Conservation (phyloP, 1,140 invertebrate genomes). For the Drosophila parvula region DNA sequence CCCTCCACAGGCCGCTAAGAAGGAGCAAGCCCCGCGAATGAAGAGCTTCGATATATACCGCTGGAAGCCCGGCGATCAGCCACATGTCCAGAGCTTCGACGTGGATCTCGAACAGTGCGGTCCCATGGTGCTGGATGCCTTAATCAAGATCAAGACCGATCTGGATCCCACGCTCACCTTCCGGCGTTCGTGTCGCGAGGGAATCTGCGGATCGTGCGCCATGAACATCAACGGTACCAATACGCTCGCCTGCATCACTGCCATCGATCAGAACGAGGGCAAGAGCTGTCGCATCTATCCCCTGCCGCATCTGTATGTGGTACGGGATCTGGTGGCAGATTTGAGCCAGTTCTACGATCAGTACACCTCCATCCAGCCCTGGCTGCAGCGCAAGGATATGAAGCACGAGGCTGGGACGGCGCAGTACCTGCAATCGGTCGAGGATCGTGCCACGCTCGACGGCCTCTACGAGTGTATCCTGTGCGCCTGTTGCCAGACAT, state of each 20-base stretch:
- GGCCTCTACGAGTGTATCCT: constrained; percentile 98
- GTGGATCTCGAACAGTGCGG: constrained; percentile 97
- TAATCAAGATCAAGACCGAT: constrained; percentile 99
- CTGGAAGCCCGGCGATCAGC: constrained; percentile 95
- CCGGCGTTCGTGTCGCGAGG: constrained; percentile 96
- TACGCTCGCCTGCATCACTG: constrained; percentile 91
- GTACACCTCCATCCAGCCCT: constrained; percentile 96
- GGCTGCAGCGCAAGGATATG: constrained; percentile 91
- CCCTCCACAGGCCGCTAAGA: background rate
- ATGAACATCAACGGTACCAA: constrained; percentile 99
- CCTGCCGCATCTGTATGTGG: constrained; percentile 98
- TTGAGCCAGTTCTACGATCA: constrained; percentile 97
- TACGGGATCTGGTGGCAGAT: constrained; percentile 98
- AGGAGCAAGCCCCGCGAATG: constrained; percentile 65
- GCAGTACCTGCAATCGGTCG: constrained; percentile 93
- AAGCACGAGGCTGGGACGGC: constrained; percentile 87
- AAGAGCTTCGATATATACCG: constrained; percentile 95
- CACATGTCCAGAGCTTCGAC: constrained; percentile 93
- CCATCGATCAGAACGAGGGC: constrained; percentile 39
- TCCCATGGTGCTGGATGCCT: constrained; percentile 97
- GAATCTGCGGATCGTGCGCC: constrained; percentile 98
- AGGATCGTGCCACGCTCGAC: constrained; percentile 96
- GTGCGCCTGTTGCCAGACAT: constrained; percentile 98
- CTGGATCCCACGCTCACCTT: constrained; percentile 98
- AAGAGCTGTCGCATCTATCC: constrained; percentile 89